Base-by-base conservation (phyloP, 2,113 vertebrate genomes). In the Platysteira castanea region DNA sequence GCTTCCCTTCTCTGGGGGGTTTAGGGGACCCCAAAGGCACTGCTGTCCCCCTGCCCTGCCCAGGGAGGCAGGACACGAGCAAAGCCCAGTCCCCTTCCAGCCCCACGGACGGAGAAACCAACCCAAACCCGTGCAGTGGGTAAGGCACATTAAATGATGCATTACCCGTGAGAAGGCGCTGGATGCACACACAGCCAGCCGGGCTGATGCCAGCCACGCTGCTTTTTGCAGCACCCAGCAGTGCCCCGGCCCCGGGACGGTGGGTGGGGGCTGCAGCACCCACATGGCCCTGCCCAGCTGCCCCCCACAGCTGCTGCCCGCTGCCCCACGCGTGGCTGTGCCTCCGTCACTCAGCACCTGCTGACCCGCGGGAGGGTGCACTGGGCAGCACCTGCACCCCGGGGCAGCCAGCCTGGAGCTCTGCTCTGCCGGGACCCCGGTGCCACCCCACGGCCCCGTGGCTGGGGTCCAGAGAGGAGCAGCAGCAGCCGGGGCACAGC, bases 371-470 rank as follows among this genome's bases (percentile, higher is more conserved):
- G 41, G 23, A 50, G 35, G 57, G 23, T 30, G 63, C 35, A 89
- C 57, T 2, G 1, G 1, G 1, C 64, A 24, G 67, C 27, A 5
- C 7, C 26, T 4, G 50, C 24, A 2, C 4, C 27, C 54, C 19
- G 35, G 21, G 15, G 11, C 33, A 30, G n/a, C 11, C 44, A 30
- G 35, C 42, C 31, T 3, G 19, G 9, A 60, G 64, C 52, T 9
- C 20, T 2, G 35, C 0, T 1, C 35, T 44, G 26, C n/a, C 49
- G 0, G 6, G 9, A 9, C 3, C 42, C 46, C 22, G 5, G 30
- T 6, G 15, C 11, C 22, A 7, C 20, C 26, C 41, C 4, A 2
- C 1, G 1, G 61, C 61, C 15, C 59, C 74, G 9, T 9, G 35
- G 5, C 13, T 9, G 37, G 50, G 6, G 4, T 20, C 2, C 1